Conservation (phyloP, 2,888 invertebrate species). For the Drosophila prostipennis region DNA sequence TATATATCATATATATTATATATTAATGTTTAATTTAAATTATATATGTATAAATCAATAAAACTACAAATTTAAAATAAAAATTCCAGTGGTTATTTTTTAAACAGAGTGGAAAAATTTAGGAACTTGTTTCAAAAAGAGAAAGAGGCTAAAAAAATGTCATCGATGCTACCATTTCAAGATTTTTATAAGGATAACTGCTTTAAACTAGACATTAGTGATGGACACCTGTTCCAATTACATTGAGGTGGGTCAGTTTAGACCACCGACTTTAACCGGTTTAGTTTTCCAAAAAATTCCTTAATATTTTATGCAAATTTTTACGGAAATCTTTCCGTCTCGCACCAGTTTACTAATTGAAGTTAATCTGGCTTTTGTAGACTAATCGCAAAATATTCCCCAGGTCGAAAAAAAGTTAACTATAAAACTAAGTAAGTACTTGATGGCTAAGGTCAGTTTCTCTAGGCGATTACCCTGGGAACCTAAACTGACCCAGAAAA, state of each 20-base stretch:
- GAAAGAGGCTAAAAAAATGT: background rate
- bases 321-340: slow-evolving; percentile 56
- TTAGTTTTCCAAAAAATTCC: slow-evolving; percentile 24
- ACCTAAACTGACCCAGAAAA: slow-evolving; percentile 8
- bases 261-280: slow-evolving; percentile 7
- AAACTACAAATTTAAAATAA: slow-evolving; percentile 39
- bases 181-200: background rate
- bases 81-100: slow-evolving; percentile 37
- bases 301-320: slow-evolving; percentile 22
- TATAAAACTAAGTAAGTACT: background rate
- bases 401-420: slow-evolving; percentile 3
- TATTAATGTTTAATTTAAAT: slow-evolving; percentile 66
- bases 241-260: slow-evolving; percentile 34
- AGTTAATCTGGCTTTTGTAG: slow-evolving; percentile 22
- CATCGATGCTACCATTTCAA: too few species aligned
- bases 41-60: slow-evolving; percentile 46
- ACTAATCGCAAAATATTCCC: slow-evolving; percentile 5
- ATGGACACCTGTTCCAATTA: background rate
- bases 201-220: background rate
- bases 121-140: too few species aligned
- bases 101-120: background rate
- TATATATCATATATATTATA: slow-evolving; percentile 60
- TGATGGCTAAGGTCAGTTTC: slow-evolving; percentile 33
- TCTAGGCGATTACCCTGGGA: background rate
- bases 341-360: slow-evolving; percentile 51